Conservation (phyloP, 2,888 invertebrate genomes). For the Myopa testacea region DNA sequence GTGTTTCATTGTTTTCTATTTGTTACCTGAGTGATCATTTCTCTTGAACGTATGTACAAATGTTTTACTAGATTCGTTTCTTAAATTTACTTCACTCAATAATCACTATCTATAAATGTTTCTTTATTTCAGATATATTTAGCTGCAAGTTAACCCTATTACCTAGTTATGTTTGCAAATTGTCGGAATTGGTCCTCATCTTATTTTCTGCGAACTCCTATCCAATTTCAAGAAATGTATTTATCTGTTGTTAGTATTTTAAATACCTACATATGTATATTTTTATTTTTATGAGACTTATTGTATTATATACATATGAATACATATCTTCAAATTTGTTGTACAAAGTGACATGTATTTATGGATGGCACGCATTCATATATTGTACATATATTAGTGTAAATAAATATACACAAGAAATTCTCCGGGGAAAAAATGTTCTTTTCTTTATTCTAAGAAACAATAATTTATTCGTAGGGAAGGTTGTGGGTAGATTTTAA, state of each 20-base stretch:
- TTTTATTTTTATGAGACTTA: slow-evolving; percentile 36
- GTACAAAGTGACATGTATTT: slow-evolving; percentile 53
- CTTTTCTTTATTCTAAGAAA: slow-evolving; percentile 49
- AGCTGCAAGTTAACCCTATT: neutral
- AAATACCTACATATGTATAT: slow-evolving; percentile 12
- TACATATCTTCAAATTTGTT: slow-evolving; percentile 39
- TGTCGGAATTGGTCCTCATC: neutral
- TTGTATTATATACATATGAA: slow-evolving; percentile 41
- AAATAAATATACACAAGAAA: slow-evolving; percentile 57
- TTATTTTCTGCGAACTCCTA: slow-evolving; percentile 9
- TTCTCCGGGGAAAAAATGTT: slow-evolving; percentile 65
- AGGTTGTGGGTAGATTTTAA: neutral
- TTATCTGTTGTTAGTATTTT: slow-evolving; percentile 44
- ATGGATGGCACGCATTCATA: slow-evolving; percentile 63
- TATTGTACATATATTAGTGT: slow-evolving; percentile 56
- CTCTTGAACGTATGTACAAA: slow-evolving; percentile 19
- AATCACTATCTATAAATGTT: neutral
- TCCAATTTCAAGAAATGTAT: slow-evolving; percentile 39
- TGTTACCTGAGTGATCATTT: neutral
- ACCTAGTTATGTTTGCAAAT: neutral
- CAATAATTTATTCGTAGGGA: neutral
- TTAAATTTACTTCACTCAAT: neutral
- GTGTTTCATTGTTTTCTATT: neutral
- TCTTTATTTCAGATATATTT: slow-evolving; percentile 28
- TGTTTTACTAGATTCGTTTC: neutral